Conservation (phyloP, 2,113 vertebrate genomes). For the Odocoileus virginianus region DNA sequence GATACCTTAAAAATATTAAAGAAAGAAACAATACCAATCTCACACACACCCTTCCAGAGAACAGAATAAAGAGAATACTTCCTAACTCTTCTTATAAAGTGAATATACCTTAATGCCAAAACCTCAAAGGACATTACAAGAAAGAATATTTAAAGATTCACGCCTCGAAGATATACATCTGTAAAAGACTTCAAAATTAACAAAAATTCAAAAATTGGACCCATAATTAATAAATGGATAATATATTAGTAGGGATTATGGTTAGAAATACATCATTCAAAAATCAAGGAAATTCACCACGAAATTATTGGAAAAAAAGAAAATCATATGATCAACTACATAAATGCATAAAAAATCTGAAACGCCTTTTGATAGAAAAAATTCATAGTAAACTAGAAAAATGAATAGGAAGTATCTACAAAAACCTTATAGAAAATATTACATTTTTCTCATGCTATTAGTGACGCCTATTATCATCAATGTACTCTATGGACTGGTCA, state of each 20-base stretch:
- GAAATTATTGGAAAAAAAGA: neutral
- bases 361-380: neutral
- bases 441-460: neutral
- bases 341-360: neutral
- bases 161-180: neutral
- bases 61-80: neutral
- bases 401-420: neutral
- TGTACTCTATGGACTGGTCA: neutral
- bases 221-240: neutral
- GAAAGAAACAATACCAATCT: neutral
- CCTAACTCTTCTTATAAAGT: neutral
- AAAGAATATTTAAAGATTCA: neutral
- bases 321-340: neutral
- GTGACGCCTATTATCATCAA: neutral
- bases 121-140: neutral
- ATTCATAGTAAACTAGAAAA: neutral
- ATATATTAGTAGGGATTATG: neutral
- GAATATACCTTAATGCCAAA: neutral
- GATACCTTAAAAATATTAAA: neutral
- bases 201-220: neutral
- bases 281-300: neutral
- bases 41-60: neutral
- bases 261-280: neutral
- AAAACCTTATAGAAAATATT: neutral
- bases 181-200: neutral